Evolutionary conservation across 2,888 invertebrate species (phyloP).

Genomic region (Romanomermis culicivorax): DNA sequence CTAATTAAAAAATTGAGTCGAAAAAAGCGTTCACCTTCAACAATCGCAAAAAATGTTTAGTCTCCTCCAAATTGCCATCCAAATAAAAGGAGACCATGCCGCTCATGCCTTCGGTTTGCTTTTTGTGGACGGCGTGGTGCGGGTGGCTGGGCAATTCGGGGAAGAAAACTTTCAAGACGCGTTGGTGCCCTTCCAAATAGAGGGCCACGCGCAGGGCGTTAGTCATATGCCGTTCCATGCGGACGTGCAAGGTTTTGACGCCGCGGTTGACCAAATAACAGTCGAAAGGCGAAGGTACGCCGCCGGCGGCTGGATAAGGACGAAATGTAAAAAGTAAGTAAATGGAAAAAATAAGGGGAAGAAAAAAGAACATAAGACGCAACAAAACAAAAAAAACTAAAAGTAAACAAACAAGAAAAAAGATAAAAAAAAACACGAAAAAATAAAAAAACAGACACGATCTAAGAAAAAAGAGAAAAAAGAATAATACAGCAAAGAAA

Average conservation of each 20-base stretch:
- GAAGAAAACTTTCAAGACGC: slow-evolving; percentile 55
- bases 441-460: too few species aligned
- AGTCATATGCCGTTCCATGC: slow-evolving; percentile 70
- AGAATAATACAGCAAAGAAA: too few species aligned
- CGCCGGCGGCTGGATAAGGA: slow-evolving; percentile 50
- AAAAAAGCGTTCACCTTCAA: slow-evolving; percentile 37
- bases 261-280: slow-evolving; percentile 71
- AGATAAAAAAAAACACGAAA: too few species aligned
- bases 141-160: slow-evolving; percentile 68
- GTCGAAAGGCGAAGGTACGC: slow-evolving; percentile 86
- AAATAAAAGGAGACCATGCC: slow-evolving; percentile 77
- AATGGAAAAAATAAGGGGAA: too few species aligned
- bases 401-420: neutral
- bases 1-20: neutral
- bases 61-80: slow-evolving; percentile 50
- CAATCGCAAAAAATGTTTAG: slow-evolving; percentile 46
- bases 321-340: too few species aligned
- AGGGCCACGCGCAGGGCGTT: slow-evolving; percentile 55
- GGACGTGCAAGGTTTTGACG: slow-evolving; percentile 67
- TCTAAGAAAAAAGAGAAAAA: too few species aligned
- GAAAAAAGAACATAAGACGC: too few species aligned
- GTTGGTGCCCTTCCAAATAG: slow-evolving; percentile 54
- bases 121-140: slow-evolving; percentile 53
- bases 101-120: slow-evolving; percentile 64
- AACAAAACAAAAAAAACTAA: slow-evolving; percentile 4